These are phyloP conservation scores for Diplodus sargus DNA, from an alignment of 2,797 vertebrate genomes.

Conservation along the genomic window DNA sequence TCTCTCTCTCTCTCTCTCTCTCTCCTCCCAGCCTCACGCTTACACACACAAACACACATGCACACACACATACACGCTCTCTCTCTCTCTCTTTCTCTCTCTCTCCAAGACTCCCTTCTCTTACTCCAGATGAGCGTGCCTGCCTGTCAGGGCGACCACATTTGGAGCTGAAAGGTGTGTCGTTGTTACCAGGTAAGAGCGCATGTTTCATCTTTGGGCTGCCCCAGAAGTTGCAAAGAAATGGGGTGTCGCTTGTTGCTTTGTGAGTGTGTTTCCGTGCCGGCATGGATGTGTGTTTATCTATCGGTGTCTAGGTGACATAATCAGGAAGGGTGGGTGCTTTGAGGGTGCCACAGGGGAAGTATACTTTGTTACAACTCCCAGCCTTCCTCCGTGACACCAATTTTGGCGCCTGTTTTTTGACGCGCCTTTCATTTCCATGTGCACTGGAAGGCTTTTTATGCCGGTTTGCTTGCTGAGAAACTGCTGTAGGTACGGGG, in stretches of 20 bases:
- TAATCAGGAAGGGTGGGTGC: constrained; percentile 58
- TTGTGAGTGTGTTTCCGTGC: constrained; percentile 32
- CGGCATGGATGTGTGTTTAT: constrained; percentile 4
- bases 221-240: constrained; percentile 64
- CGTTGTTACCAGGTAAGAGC: constrained; percentile 81
- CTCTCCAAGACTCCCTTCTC: constrained; percentile 66
- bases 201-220: constrained; percentile 49
- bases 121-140: constrained; percentile 77
- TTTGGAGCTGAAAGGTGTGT: constrained; percentile 79
- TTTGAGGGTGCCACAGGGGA: constrained; percentile 48
- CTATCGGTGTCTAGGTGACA: constrained; percentile 54
- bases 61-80: constrained; percentile 30
- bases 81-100: constrained; percentile 31
- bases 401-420: constrained; percentile 58
- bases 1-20: constrained; percentile 44
- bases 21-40: background rate
- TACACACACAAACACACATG: constrained; percentile 12
- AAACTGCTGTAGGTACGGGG: constrained; percentile 49
- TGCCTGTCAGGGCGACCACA: constrained; percentile 68
- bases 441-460: constrained; percentile 43
- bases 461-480: constrained; percentile 7
- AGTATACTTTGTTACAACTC: constrained; percentile 70
- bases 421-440: constrained; percentile 27
- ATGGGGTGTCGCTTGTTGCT: constrained; percentile 8
- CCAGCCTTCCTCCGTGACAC: constrained; percentile 22